Percentiles rank a stretch among this genome's conserved stretches.
These are phyloP conservation scores for Aegithalos caudatus DNA, from an alignment of 2,113 vertebrate genomes.

Conservation along the genomic window DNA sequence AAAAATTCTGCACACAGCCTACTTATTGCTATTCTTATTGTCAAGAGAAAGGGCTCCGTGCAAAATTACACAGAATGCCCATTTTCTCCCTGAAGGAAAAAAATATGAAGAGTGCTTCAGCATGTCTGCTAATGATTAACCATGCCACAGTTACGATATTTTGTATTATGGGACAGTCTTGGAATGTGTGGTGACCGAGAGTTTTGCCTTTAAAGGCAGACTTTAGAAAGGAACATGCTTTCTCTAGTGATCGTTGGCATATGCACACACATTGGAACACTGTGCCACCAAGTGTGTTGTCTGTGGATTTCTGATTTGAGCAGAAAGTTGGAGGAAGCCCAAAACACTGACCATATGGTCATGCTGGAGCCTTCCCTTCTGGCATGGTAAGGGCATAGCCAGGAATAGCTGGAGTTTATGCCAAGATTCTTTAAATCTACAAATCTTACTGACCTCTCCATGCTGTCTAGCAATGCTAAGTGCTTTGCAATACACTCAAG, in stretches of 20 bases:
- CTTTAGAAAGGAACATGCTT: background rate
- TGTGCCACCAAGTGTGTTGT: background rate
- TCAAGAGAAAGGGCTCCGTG: background rate
- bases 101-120: background rate
- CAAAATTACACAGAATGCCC: background rate
- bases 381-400: background rate
- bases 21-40: background rate
- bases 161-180: background rate
- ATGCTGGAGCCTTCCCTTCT: background rate
- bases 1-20: background rate
- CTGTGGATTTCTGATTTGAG: background rate
- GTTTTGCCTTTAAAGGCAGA: background rate
- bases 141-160: background rate
- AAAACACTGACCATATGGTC: background rate
- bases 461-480: background rate
- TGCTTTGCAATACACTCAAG: background rate
- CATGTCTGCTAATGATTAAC: background rate
- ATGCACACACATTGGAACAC: rapidly evolving
- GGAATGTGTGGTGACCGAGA: background rate
- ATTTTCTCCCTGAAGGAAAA: background rate
- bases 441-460: background rate
- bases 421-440: background rate
- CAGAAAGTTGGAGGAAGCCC: background rate
- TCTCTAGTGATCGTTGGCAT: background rate
- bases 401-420: background rate